These are phyloP conservation scores for Neelides sp. DNA, from an alignment of 1,140 invertebrate genomes.

Conservation along the genomic window DNA sequence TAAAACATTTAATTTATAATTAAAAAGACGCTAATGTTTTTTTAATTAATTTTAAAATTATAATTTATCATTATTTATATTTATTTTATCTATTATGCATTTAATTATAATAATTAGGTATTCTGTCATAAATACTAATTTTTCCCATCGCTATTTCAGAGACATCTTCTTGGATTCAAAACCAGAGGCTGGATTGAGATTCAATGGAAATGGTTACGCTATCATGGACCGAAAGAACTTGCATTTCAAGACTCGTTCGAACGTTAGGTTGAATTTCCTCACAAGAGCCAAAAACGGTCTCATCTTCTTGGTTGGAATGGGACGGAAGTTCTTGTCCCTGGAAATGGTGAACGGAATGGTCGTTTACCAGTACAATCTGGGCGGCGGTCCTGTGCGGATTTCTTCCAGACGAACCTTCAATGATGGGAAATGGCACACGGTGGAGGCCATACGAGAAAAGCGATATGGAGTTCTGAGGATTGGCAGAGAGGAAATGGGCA, in stretches of 20 bases:
- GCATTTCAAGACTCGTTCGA: constrained; percentile 43
- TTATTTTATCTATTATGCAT: background rate
- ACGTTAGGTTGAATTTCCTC: constrained; percentile 65
- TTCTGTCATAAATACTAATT: constrained; percentile 1
- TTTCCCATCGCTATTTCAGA: constrained; percentile 38
- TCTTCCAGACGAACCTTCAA: constrained; percentile 52
- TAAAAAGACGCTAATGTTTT: background rate
- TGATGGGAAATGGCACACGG: constrained; percentile 67
- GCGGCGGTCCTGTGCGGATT: constrained; percentile 45
- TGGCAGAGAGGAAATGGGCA: constrained; percentile 32
- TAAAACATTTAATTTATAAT: background rate
- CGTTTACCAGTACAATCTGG: constrained; percentile 50
- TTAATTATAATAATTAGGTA: background rate
- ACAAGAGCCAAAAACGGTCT: constrained; percentile 74
- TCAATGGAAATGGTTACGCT: constrained; percentile 74
- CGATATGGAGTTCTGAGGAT: constrained; percentile 55
- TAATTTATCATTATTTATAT: background rate
- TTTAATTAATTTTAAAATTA: background rate
- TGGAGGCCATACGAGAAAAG: constrained; percentile 55
- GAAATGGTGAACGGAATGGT: constrained; percentile 45
- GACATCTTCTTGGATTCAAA: constrained; percentile 50
- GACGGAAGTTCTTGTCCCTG: constrained; percentile 63
- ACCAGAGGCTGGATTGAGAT: constrained; percentile 57
- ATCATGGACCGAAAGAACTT: constrained; percentile 48
- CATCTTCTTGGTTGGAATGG: constrained; percentile 67